Conservation (phyloP, 2,888 invertebrate genomes). For the Coremacera marginata region DNA sequence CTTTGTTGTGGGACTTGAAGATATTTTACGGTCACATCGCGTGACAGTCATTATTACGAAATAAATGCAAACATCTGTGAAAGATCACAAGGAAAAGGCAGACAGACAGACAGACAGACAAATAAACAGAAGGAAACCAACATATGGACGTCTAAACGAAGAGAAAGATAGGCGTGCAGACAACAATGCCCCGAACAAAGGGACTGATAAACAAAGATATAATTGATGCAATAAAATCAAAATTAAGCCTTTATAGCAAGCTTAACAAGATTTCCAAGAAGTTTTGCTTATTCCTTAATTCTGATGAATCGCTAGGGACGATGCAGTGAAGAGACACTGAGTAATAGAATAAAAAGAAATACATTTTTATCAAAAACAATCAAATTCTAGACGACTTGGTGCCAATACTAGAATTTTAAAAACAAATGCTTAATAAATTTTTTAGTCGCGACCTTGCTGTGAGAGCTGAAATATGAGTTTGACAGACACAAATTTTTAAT, state of each 20-base stretch:
- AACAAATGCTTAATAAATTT: too few relatives aligned
- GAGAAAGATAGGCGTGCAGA: slow-evolving; percentile 17
- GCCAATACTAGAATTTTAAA: too few relatives aligned
- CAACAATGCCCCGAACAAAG: neutral
- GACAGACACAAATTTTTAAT: too few relatives aligned
- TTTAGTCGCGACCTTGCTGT: too few relatives aligned
- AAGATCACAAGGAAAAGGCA: slow-evolving; percentile 56
- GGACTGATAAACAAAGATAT: neutral
- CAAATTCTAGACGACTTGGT: too few relatives aligned
- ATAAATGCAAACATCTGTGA: slow-evolving; percentile 66
- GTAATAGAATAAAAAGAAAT: neutral
- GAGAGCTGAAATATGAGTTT: too few relatives aligned
- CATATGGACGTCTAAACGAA: neutral
- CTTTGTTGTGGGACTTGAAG: slow-evolving; percentile 19
- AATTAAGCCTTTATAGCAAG: neutral
- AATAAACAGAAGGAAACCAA: neutral
- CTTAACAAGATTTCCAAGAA: neutral
- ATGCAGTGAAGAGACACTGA: neutral
- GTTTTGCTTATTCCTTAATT: neutral
- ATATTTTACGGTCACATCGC: slow-evolving; percentile 65
- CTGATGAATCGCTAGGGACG: neutral
- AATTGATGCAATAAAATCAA: neutral
- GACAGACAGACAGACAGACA: slow-evolving; percentile 17
- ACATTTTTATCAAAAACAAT: too few relatives aligned
- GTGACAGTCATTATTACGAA: slow-evolving; percentile 67